Evolutionary conservation across 2,797 vertebrate species (phyloP), one percentile per base, ranked within the genome.

Genomic region (Spizella passerina): DNA sequence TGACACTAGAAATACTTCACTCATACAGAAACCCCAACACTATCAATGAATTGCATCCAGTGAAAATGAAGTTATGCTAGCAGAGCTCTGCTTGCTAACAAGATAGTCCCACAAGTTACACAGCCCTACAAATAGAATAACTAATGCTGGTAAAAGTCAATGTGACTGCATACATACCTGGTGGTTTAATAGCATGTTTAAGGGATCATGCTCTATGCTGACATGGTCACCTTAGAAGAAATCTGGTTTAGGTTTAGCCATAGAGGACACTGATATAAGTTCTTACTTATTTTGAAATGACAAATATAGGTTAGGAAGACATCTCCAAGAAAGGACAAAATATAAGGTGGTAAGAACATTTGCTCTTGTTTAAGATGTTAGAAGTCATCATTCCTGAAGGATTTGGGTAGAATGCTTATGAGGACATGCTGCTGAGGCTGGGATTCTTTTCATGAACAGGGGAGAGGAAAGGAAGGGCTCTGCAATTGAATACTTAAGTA

Each of bases 201-300:
- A 79, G 41, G 23, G 29, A 60, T 75, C 29, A 5, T 0, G 0
- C 21, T 38, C 17, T 38, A 6, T 16, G 24, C 30, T 57, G 63
- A 53, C 0, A 0, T 39, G 24, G 32, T 60, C 9, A 3, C 1
- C 0, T 36, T 52, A 60, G n/a, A 71, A 56, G 24, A 86, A 84
- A 77, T 38, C 41, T 44, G 7, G n/a, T 12, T 77, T 80, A 80
- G 30, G 19, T 53, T 88, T 83, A 66, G 34, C 17, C 77, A 59
- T 19, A 39, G 77, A 57, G 27, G 73, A 63, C 69, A 63, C 18
- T 38, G 55, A 69, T 81, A 18, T 17, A 44, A 36, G 6, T 50
- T 77, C 32, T 32, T 72, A 39, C 13, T 69, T 72, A 69, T 46
- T 76, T 93, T 52, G 65, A 80, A 46, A 43, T 72, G 14, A 49